Base-by-base conservation (phyloP, 2,888 invertebrate species). In the Tachina fera region DNA sequence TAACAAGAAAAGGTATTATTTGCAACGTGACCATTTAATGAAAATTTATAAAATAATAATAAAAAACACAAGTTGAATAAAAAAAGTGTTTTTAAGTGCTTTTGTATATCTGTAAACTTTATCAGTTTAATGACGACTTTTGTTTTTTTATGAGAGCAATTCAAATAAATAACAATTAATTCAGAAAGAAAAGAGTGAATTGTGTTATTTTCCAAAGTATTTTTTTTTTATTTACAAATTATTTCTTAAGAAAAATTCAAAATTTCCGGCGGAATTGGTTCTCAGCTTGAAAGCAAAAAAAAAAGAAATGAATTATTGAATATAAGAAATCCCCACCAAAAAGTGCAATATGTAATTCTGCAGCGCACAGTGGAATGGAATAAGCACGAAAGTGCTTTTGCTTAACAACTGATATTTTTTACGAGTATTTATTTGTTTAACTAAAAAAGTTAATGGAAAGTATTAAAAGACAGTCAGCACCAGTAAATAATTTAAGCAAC, bases 1-100 rank as follows among this genome's bases (percentile, higher is more conserved):
- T 51, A 83, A 67, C 79, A 82, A 79, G 76, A 76, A 72, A 86
- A 79, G 74, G 78, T 82, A 74, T 70, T 81, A 70, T 74, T 72
- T 87, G 86, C 87, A 86, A 87, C 87, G 87, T 87, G 87, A 87
- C 82, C 83, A 81, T 75, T 77, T 85, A 74, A 78, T 72, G 67
- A 78, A 82, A 82, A 78, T 70, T 77, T 68, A 63, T 76, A 43
- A 49, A 56, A 45, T 45, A 19, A 58, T 56, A 49, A 41, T 49
- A 43, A 67, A 78, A 78, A 47, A 2, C 61, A 65, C 22, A 53
- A 79, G 63, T 39, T 49, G 39, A 53, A 60, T 14, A 39, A 58
- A 60, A 31, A 76, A 76, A 82, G 9, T 63, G 70, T 82, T 79
- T 53, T 72, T 39, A 72, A 72, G 72, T 47, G 49, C 22, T 56